These are phyloP conservation scores for Coecobrya sp. DNA, from an alignment of 2,888 invertebrate genomes.

Conservation along the genomic window DNA sequence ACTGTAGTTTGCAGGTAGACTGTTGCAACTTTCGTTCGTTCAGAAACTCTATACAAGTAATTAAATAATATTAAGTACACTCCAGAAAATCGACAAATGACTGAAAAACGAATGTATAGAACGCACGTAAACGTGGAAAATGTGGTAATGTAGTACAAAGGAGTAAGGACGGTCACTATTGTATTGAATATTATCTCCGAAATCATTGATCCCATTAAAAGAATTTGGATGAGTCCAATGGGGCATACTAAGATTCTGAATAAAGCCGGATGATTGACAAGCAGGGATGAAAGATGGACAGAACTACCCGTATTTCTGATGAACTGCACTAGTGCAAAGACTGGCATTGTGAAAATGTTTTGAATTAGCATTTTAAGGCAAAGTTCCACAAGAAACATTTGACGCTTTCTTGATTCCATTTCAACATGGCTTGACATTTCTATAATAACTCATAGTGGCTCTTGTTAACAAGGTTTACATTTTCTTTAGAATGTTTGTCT, in stretches of 20 bases:
- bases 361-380: slow-evolving; percentile 38
- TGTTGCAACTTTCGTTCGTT: neutral
- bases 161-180: neutral
- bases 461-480: neutral
- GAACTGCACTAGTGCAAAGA: slow-evolving; percentile 31
- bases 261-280: neutral
- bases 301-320: slow-evolving; percentile 20
- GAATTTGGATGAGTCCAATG: slow-evolving; percentile 21
- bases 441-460: too few relatives aligned
- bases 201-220: slow-evolving; percentile 50
- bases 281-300: slow-evolving; percentile 25
- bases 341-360: slow-evolving; percentile 32
- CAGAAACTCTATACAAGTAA: neutral
- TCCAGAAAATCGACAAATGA: too few relatives aligned
- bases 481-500: neutral
- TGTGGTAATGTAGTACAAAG: slow-evolving; percentile 43
- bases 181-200: slow-evolving; percentile 57
- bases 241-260: slow-evolving; percentile 40
- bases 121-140: slow-evolving; percentile 31
- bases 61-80: too few relatives aligned
- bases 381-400: neutral
- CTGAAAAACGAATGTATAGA: neutral
- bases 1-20: neutral
- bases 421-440: too few relatives aligned
- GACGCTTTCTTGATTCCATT: neutral